Conservation (phyloP, 1,140 invertebrate genomes). For the Globodera rostochiensis region DNA sequence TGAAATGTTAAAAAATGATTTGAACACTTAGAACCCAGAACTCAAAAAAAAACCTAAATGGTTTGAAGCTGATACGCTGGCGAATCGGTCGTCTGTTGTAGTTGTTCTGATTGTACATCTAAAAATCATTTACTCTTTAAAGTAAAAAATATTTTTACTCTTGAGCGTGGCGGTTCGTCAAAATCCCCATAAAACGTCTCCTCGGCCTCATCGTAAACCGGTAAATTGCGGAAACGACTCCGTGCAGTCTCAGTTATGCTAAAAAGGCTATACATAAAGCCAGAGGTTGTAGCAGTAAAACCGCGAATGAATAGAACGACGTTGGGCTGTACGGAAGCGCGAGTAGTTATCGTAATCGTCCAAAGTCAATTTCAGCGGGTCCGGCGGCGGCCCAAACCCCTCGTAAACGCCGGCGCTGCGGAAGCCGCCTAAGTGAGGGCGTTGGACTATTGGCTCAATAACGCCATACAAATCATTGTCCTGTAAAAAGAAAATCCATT, state of each 20-base stretch:
- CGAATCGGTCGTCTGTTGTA: slow-evolving; percentile 15
- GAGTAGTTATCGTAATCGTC: slow-evolving; percentile 17
- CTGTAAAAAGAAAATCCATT: background rate
- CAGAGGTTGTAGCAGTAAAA: background rate
- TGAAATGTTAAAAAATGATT: slow-evolving; percentile 9
- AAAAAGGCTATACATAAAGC: background rate
- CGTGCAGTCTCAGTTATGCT: background rate
- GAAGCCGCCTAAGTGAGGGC: background rate
- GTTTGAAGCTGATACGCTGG: slow-evolving; percentile 16
- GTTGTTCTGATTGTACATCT: slow-evolving; percentile 14
- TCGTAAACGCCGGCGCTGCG: background rate
- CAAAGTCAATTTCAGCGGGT: slow-evolving; percentile 18
- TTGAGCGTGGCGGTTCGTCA: background rate
- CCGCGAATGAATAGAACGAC: slow-evolving; percentile 18
- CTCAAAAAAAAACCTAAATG: background rate
- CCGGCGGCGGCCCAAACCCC: background rate
- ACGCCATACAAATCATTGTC: slow-evolving; percentile 27
- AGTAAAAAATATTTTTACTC: background rate
- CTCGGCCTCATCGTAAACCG: background rate
- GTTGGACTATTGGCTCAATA: background rate
- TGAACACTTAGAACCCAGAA: background rate
- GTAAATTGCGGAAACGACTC: slow-evolving; percentile 6
- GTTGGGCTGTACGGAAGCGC: background rate
- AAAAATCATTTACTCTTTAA: background rate
- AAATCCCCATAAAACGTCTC: background rate